Evolutionary conservation across 1,140 invertebrate species (phyloP).

Genomic region (Kradibia gibbosae): DNA sequence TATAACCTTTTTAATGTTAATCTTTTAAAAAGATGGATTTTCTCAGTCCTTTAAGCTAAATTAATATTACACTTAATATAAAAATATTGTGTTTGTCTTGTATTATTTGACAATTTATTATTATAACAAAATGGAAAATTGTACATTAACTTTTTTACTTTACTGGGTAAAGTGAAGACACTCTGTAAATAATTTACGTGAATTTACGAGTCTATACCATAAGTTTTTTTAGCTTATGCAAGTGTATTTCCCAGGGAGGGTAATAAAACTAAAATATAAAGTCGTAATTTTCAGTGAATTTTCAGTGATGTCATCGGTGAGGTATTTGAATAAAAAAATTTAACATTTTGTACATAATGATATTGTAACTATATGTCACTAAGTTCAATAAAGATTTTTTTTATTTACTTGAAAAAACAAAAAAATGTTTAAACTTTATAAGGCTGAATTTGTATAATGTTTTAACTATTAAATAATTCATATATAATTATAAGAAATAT

Average conservation of each 20-base stretch:
- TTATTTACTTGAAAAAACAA: too few species aligned
- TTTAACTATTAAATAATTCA: too few species aligned
- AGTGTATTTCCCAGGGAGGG: not conserved
- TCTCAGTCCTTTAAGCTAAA: not conserved
- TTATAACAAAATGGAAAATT: not conserved
- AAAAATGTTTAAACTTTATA: too few species aligned
- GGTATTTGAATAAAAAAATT: conserved; percentile 1
- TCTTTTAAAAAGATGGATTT: not conserved
- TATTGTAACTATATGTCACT: too few species aligned
- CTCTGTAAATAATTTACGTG: not conserved
- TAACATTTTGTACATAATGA: too few species aligned
- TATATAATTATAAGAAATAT: too few species aligned
- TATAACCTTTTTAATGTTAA: too few species aligned
- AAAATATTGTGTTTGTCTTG: too few species aligned
- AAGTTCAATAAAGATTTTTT: not conserved
- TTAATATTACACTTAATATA: not conserved
- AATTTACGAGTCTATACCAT: not conserved
- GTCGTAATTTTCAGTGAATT: not conserved
- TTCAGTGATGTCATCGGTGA: not conserved
- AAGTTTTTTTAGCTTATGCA: not conserved
- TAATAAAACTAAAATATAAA: conserved; percentile 9
- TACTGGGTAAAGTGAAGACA: not conserved
- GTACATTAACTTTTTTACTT: not conserved
- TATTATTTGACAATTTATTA: not conserved
- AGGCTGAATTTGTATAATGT: too few species aligned